Evolutionary conservation across 2,888 invertebrate genomes (phyloP), one percentile per base, ranked within the genome.

Genomic region (Cephus nigrinus): DNA sequence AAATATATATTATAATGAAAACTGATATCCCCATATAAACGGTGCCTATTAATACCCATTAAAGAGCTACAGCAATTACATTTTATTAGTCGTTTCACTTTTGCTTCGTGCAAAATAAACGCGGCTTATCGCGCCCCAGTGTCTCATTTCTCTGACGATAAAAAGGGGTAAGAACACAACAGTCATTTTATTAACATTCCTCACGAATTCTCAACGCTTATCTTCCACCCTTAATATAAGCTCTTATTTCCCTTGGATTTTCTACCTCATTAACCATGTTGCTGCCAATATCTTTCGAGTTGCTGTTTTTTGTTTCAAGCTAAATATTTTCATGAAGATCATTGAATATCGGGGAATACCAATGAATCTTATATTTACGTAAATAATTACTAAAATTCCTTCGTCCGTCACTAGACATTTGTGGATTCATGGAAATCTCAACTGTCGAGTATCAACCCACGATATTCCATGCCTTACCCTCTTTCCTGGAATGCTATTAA

Each of bases 401-500:
- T 5, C 75, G 36, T 78, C 35, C 73, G 75, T 75, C 73, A 73
- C 71, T 36, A 75, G 78, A 75, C 78, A 78, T 71, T 72, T 32
- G 78, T 12, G 71, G 78, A 36, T 55, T 55, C 55, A 9, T 55
- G 23, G 2, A 55, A 55, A 55, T 40, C 55, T 55, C 23, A 55
- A 23, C 23, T 9, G 23, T 55, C 74, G 15, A 15, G 15, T 30
- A 35, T 74, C 73, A 72, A 15, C 23, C 40, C 40, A 1, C 32
- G 30, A 71, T 71, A 33, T 33, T 33, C 15, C 33, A 36, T 12
- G 15, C 32, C 31, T 30, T 23, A 40, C 12, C n/a, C 72, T 36
- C 30, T 71, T 78, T 75, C 73, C 69, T 55, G 78, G 78, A 78
- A 78, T 78, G 75, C 75, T 72, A 78, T 78, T 75, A 78, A 78